These are phyloP conservation scores for Peromyscus californicus DNA, from an alignment of 2,113 vertebrate genomes.

Conservation along the genomic window DNA sequence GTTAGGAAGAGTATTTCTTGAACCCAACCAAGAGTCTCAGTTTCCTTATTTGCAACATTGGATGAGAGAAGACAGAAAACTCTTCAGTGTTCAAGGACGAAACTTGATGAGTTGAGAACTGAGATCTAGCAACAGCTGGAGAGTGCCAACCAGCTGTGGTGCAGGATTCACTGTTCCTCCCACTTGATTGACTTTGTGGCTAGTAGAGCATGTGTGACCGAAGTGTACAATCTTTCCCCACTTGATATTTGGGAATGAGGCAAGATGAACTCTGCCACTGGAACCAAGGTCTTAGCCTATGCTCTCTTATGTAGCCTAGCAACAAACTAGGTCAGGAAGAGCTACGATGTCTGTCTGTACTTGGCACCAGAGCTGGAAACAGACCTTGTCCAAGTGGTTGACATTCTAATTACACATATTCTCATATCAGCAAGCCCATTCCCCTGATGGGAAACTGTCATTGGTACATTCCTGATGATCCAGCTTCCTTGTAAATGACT, in stretches of 20 bases:
- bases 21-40: background rate
- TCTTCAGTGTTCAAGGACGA: background rate
- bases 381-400: background rate
- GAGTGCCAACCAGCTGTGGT: background rate
- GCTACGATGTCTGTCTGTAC: background rate
- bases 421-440: background rate
- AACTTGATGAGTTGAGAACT: background rate
- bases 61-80: slow-evolving; percentile 5
- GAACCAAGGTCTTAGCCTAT: background rate
- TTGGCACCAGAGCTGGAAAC: background rate
- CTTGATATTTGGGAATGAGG: background rate
- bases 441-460: background rate
- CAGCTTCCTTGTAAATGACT: background rate
- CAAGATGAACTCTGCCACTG: background rate
- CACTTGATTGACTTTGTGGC: background rate
- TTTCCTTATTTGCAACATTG: background rate
- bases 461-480: background rate
- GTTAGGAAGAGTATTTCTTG: background rate
- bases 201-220: background rate
- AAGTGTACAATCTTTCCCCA: background rate
- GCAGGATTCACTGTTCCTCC: background rate
- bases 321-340: background rate
- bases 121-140: background rate
- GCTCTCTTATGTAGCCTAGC: background rate
- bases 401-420: background rate